These are phyloP conservation scores for Oryzaephilus surinamensis DNA, from an alignment of 1,140 invertebrate species.

Conservation along the genomic window DNA sequence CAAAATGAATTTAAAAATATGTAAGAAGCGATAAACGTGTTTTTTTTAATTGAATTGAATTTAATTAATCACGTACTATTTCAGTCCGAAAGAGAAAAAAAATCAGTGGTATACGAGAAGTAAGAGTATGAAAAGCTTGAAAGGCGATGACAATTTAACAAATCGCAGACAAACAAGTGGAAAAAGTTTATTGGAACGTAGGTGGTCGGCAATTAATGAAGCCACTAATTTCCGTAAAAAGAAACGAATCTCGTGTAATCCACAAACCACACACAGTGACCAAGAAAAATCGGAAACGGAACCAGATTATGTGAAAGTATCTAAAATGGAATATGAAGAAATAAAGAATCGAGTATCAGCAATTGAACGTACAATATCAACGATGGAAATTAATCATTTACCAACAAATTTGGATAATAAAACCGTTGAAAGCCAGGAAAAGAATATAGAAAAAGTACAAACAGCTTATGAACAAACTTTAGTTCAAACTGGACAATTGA, in stretches of 20 bases:
- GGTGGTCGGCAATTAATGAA: slow-evolving; percentile 30
- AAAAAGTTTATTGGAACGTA: slow-evolving; percentile 22
- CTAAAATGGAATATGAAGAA: slow-evolving; percentile 62
- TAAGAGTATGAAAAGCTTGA: slow-evolving; percentile 20
- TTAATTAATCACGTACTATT: no score
- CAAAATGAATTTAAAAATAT: no score
- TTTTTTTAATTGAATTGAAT: no score
- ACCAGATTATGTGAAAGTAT: slow-evolving; percentile 53
- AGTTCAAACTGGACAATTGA: slow-evolving; percentile 48
- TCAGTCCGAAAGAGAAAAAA: slow-evolving; percentile 44
- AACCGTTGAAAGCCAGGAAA: slow-evolving; percentile 5
- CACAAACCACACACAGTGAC: slow-evolving; percentile 1
- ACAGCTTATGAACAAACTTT: slow-evolving; percentile 61
- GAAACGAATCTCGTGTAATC: slow-evolving; percentile 22
- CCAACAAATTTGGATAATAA: slow-evolving; percentile 15
- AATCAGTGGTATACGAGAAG: slow-evolving; percentile 38
- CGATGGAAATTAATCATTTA: slow-evolving; percentile 49
- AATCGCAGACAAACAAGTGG: slow-evolving; percentile 12
- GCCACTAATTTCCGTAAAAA: slow-evolving; percentile 13
- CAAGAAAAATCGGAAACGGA: slow-evolving; percentile 19
- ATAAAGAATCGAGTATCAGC: slow-evolving; percentile 60
- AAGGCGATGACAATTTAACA: slow-evolving; percentile 3
- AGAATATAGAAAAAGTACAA: slow-evolving; percentile 44
- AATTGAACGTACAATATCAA: slow-evolving; percentile 55
- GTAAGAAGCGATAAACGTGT: no score